A percentile compares a stretch with the other conserved stretches of the same genome.
These are phyloP conservation scores for Agonopterix subpropinquella DNA, from an alignment of 2,888 invertebrate genomes.

Conservation along the genomic window DNA sequence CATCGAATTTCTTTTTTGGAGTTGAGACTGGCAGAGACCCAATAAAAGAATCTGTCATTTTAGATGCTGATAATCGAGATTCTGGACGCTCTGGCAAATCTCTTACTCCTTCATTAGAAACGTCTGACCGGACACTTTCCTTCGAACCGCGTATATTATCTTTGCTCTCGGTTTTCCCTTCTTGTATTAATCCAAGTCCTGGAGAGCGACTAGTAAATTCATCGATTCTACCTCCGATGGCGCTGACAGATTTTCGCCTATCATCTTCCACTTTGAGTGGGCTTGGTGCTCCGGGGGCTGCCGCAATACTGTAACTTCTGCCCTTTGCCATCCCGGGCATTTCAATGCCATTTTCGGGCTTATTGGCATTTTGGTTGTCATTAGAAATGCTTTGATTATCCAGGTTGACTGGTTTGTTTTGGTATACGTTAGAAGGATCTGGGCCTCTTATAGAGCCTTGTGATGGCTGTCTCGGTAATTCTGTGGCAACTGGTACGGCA, in stretches of 20 bases:
- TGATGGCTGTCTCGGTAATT: constrained; percentile 58
- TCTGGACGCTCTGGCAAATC: constrained; percentile 57
- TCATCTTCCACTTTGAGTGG: constrained; percentile 66
- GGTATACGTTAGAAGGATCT: constrained; percentile 44
- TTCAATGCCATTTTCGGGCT: constrained; percentile 54
- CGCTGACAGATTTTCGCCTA: constrained; percentile 66
- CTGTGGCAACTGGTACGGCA: constrained; percentile 27
- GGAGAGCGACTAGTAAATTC: constrained; percentile 53
- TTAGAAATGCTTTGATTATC: constrained; percentile 50
- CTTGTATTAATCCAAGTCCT: constrained; percentile 64
- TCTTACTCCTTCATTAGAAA: constrained; percentile 39
- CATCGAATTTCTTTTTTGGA: constrained; percentile 53
- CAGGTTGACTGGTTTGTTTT: constrained; percentile 65
- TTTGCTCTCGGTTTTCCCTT: constrained; percentile 58
- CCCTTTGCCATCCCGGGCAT: constrained; percentile 63
- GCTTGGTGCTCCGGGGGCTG: constrained; percentile 64
- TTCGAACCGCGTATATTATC: constrained; percentile 60
- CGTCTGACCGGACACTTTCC: constrained; percentile 58
- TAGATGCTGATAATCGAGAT: constrained; percentile 58
- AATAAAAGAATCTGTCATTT: constrained; percentile 70
- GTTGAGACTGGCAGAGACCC: constrained; percentile 51
- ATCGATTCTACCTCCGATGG: constrained; percentile 59
- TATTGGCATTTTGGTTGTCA: constrained; percentile 46
- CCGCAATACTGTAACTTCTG: constrained; percentile 72
- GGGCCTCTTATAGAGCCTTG: constrained; percentile 53